Base-by-base conservation (phyloP, 1,140 invertebrate genomes). In the Psix sp. region DNA sequence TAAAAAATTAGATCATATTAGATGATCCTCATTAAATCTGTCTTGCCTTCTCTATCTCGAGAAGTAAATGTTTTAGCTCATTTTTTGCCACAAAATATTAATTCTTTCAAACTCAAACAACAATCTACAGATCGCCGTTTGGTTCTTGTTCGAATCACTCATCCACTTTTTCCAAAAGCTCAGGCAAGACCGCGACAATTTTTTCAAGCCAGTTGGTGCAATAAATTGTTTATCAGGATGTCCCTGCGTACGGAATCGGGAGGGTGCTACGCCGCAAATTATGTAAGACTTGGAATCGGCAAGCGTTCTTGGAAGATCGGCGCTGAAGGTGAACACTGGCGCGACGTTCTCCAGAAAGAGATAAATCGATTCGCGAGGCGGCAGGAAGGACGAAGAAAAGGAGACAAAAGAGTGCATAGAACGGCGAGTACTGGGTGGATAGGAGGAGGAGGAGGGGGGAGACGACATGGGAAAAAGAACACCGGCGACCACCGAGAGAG, bases 401-500 rank as follows among this genome's bases (percentile, higher is more conserved):
- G 29, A 35, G 20, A 62, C 65, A 62, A 29, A 40, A 26, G 46
- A 68, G 54, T 13, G 38, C 18, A 51, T 26, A 56, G 48, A 66
- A 56, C 57, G 49, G 26, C 20, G 40, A 43, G 62, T 35, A 36
- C 36, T 49, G 46, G 39, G 15, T 24, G 26, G 38, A 51, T n/a
- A 52, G 21, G 43, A 74, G 42, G 52, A 39, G 39, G 48, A 60
- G 48, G 54, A 43, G 24, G 14, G 74, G n/a, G 21, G 43, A 74
- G 42, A 54, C 40, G 39, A 45, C 56, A 43, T 54, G 43, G 24
- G 14, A 72, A 60, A 75, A 62, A 62, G 78, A 82, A 78, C 72
- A 78, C 70, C 70, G 76, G 54, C 81, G 85, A 85, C 85, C 85
- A 87, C 85, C 85, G 84, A 86, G 84, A 85, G 84, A 83, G 79